These are phyloP conservation scores for Cossypha dichroa DNA, from an alignment of 2,797 vertebrate species.

Conservation along the genomic window DNA sequence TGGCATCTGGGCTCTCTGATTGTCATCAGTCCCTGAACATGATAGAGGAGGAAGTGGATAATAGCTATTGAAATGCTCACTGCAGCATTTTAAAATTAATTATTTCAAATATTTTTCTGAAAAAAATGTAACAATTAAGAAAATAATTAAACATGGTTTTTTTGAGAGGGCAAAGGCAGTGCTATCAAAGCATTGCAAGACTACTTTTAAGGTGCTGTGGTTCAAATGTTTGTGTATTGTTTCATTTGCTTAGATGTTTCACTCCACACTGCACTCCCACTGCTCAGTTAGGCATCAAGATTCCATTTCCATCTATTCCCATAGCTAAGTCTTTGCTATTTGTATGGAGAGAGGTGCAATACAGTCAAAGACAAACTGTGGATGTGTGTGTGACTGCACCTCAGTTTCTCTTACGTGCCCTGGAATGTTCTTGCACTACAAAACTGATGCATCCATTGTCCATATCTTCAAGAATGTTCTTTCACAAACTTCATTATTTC, in stretches of 20 bases:
- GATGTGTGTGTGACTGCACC: background rate
- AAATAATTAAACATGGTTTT: background rate
- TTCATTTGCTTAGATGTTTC: background rate
- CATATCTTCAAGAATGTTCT: background rate
- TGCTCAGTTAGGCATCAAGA: background rate
- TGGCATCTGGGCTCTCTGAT: constrained; percentile 7
- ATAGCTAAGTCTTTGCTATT: background rate
- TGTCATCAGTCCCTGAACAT: background rate
- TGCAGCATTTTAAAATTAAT: constrained; percentile 9
- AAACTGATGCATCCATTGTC: background rate
- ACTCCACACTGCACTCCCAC: background rate
- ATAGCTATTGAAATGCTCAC: background rate
- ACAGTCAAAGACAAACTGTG: background rate
- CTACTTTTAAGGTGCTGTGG: background rate
- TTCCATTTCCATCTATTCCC: background rate
- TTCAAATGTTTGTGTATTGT: background rate
- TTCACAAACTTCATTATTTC: background rate
- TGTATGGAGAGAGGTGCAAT: background rate
- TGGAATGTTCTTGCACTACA: background rate
- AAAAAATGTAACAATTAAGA: background rate
- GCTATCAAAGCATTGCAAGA: background rate
- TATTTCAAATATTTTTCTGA: constrained; percentile 19
- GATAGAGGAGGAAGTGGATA: background rate
- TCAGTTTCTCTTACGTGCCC: background rate
- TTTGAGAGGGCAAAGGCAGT: background rate